Percentiles rank a stretch among this genome's conserved stretches.
phyloP scores from a whole-genome alignment of 2,797 vertebrate species.

The Enteromius treurensis region DNA sequence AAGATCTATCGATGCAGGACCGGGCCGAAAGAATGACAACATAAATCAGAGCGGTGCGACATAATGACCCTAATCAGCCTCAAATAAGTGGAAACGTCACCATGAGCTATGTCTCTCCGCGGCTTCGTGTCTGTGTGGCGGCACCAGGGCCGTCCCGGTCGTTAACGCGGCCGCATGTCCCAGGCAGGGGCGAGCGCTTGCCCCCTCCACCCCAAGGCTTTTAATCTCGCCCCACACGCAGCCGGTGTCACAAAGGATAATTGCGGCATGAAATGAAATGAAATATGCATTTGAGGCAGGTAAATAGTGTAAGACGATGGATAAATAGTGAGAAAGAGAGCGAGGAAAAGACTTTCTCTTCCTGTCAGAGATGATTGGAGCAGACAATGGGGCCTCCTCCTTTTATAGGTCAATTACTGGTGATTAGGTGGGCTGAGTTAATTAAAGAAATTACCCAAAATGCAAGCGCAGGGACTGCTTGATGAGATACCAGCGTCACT shows the following conservation, averaged over 20 bases:
- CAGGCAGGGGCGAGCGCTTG: slow-evolving; percentile 78
- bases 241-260: slow-evolving; percentile 80
- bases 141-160: slow-evolving; percentile 74
- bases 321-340: slow-evolving; percentile 62
- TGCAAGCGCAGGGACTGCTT: slow-evolving; percentile 77
- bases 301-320: slow-evolving; percentile 58
- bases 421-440: slow-evolving; percentile 89
- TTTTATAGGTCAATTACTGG: slow-evolving; percentile 93
- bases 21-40: slow-evolving; percentile 97
- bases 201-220: slow-evolving; percentile 73
- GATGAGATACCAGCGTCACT: slow-evolving; percentile 75
- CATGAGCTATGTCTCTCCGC: slow-evolving; percentile 97
- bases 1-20: slow-evolving; percentile 99
- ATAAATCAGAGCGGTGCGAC: slow-evolving; percentile 97
- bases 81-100: slow-evolving; percentile 99
- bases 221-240: slow-evolving; percentile 71
- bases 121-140: slow-evolving; percentile 81
- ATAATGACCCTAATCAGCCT: slow-evolving; percentile 99
- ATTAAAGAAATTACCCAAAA: slow-evolving; percentile 85
- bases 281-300: slow-evolving; percentile 58
- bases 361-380: slow-evolving; percentile 85
- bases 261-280: slow-evolving; percentile 67
- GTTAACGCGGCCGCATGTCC: slow-evolving; percentile 85
- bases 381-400: slow-evolving; percentile 83
- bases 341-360: slow-evolving; percentile 66